These are phyloP conservation scores for Melieria picta DNA, from an alignment of 2,888 invertebrate genomes.

Conservation along the genomic window DNA sequence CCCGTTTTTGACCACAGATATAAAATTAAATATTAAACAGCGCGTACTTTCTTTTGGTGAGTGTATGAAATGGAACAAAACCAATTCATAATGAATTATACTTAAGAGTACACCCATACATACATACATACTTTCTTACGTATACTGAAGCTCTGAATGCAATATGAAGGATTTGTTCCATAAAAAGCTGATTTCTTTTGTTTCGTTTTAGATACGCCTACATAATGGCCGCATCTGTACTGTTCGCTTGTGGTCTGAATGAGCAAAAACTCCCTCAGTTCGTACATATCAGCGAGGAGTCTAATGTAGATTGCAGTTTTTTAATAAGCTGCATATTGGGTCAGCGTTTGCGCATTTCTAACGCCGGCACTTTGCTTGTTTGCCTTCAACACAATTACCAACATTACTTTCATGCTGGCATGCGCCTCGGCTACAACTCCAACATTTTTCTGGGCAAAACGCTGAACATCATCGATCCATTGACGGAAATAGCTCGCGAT, in stretches of 20 bases:
- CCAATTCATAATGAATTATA: no score
- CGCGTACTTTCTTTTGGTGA: no score
- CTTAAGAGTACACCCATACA: no score
- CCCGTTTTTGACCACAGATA: no score
- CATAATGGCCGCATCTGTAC: constrained; percentile 72
- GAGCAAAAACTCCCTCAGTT: constrained; percentile 70
- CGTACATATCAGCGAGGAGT: constrained; percentile 76
- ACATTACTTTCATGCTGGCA: constrained; percentile 80
- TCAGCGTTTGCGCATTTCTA: constrained; percentile 71
- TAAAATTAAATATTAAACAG: no score
- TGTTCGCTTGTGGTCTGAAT: constrained; percentile 72
- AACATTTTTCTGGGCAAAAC: constrained; percentile 67
- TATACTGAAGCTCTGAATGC: no score
- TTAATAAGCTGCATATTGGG: constrained; percentile 75
- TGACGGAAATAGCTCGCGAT: constrained; percentile 67
- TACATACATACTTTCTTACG: no score
- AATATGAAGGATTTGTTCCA: no score
- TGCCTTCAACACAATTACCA: constrained; percentile 76
- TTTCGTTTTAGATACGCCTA: not conserved
- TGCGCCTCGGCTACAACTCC: constrained; percentile 79
- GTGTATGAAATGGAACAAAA: no score
- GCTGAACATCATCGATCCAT: constrained; percentile 69
- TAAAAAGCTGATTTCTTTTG: no score
- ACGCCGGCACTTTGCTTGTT: constrained; percentile 71
- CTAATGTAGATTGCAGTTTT: constrained; percentile 78